Evolutionary conservation across 2,113 vertebrate genomes (phyloP), one percentile per base, ranked within the genome.

Genomic region (Pelobates fuscus): DNA sequence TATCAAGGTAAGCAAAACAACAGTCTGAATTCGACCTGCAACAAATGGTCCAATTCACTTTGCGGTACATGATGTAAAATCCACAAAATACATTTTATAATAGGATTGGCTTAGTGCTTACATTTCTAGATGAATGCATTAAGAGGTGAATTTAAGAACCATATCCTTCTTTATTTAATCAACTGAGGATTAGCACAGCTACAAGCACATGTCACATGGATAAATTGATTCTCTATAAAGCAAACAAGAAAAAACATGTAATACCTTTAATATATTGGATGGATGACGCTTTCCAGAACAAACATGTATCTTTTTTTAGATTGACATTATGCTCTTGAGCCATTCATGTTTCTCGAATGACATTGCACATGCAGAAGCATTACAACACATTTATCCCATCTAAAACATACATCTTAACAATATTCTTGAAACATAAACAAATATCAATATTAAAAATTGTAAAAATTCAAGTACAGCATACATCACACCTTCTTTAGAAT

Each of bases 201-300:
- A 79, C 80, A 83, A 80, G 82, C 80, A n/a, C n/a, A 72, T 72
- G 60, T 58, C 59, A 84, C 62, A 69, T 73, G 20, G 61, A 75
- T 81, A 77, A 68, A 81, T 69, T 66, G 77, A 30, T 20, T 69
- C 61, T 71, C 41, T 78, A 46, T 54, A 61, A 78, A 79, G 71
- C 84, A 81, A 85, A 81, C 67, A 71, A 67, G 65, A 81, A 44
- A 41, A 60, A 79, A 80, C 82, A 49, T 49, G 12, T 14, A 37
- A 37, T 37, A 37, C 10, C 5, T 37, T 78, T 79, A 80, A 83
- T 76, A 82, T 80, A 77, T 0, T 46, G 78, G 62, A 80, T 66
- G 58, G 18, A 77, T 80, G 82, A 79, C 80, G 80, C 79, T 83
- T 80, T 76, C 63, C 79, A 86, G 85, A 84, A 79, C 78, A 83